A percentile compares a stretch with the other conserved stretches of the same genome.
Conservation (phyloP, 2,797 vertebrate species). For the Novumbra hubbsi region DNA sequence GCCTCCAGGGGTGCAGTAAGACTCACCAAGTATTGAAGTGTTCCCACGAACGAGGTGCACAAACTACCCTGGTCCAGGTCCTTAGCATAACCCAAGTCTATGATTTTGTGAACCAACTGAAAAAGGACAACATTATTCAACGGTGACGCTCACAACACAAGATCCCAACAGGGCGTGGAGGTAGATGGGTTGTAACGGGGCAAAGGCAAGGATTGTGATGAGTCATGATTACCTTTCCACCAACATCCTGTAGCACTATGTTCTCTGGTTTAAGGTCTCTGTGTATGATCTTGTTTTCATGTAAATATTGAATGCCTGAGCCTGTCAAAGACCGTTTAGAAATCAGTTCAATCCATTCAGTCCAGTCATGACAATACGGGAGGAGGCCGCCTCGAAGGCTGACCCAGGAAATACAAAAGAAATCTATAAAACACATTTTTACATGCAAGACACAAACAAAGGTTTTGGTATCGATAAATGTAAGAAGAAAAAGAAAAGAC, state of each 20-base stretch:
- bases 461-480: too few species aligned
- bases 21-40: slow-evolving; percentile 91
- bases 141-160: neutral
- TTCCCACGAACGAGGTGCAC: slow-evolving; percentile 96
- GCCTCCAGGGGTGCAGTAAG: neutral
- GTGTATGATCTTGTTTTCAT: slow-evolving; percentile 98
- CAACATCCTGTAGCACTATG: slow-evolving; percentile 93
- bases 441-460: neutral
- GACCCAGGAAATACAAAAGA: too few species aligned
- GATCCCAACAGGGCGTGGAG: neutral
- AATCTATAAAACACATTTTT: neutral
- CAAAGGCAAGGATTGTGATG: neutral
- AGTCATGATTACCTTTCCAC: slow-evolving; percentile 81
- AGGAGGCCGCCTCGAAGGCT: too few species aligned
- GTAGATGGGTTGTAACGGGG: neutral
- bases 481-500: too few species aligned
- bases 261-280: slow-evolving; percentile 98
- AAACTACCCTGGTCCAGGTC: slow-evolving; percentile 96
- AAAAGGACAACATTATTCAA: neutral
- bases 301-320: slow-evolving; percentile 95
- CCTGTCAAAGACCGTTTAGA: slow-evolving; percentile 64
- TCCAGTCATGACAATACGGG: neutral
- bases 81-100: slow-evolving; percentile 95
- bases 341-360: rapidly evolving
- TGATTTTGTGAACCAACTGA: slow-evolving; percentile 93